phyloP scores from a whole-genome alignment of 2,797 vertebrate species.

The Poliocrania exsul region DNA sequence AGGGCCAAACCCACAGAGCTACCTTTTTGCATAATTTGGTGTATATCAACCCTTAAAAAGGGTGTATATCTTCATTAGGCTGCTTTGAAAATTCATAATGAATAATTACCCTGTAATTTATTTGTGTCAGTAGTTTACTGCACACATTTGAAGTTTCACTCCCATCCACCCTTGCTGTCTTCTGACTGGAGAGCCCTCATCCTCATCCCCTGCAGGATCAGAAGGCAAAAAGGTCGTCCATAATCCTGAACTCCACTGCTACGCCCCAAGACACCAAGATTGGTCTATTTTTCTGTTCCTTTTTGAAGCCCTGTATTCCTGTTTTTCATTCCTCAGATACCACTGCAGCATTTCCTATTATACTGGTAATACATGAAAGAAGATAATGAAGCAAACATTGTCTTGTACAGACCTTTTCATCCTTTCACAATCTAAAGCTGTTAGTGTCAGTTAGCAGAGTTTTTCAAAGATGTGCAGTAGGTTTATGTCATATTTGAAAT shows the following conservation, averaged over 20 bases:
- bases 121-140: background rate
- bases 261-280: background rate
- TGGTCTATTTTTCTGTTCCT: background rate
- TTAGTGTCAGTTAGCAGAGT: conserved; percentile 55
- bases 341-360: background rate
- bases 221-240: background rate
- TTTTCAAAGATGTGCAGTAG: conserved; percentile 46
- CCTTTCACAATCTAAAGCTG: conserved; percentile 49
- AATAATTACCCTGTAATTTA: background rate
- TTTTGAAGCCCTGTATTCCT: background rate
- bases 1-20: background rate
- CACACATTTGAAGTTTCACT: background rate
- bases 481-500: conserved; percentile 54
- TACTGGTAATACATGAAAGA: conserved; percentile 31
- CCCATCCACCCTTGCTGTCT: background rate
- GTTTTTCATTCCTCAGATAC: background rate
- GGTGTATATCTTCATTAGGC: background rate
- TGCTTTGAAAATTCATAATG: background rate
- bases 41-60: background rate
- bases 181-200: background rate
- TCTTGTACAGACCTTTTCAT: conserved; percentile 61
- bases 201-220: background rate
- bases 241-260: background rate
- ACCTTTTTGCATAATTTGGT: background rate
- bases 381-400: conserved; percentile 66